Base-by-base conservation (phyloP, 1,140 invertebrate species). In the Lordiphosa collinella region DNA sequence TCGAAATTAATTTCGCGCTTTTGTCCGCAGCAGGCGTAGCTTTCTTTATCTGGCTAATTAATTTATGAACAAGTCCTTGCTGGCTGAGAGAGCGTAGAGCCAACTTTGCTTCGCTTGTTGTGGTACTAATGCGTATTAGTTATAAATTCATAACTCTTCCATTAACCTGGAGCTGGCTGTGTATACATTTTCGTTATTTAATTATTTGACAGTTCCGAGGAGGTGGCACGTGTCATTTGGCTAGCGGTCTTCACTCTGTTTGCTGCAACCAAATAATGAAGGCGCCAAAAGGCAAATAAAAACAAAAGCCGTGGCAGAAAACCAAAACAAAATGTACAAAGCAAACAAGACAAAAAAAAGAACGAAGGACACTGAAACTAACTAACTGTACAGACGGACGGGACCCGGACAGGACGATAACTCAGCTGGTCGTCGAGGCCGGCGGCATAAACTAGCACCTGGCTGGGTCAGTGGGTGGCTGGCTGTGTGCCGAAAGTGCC, bases 401-500 rank as follows among this genome's bases (percentile, higher is more conserved):
- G 36, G 18, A 7, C 13, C 13, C 14, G 12, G 10, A 18, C 52
- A 59, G 47, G 48, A 60, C 62, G 66, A 80, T 80, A 80, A 68
- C 71, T 80, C 78, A 68, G 71, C 71, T 60, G 22, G 48, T 60
- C 62, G 51, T 32, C 37, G 38, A 47, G 74, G 54, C 53, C 49
- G 54, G 40, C 66, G 71, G 66, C 71, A 63, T 82, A 75, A 82
- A 71, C 76, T 76, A 69, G 57, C 78, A 82, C 76, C 76, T 76
- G 76, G 74, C 43, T 71, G 61, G 59, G 48, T 61, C 58, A 59
- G 31, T 37, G 64, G 74, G 64, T 43, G 65, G 50, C 8, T 38
- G 43, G 53, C 51, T 84, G 78, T 84, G 78, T 85, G 80, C 80
- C 67, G 71, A 86, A 80, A 85, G 80, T 85, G 80, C 74, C 80